Evolutionary conservation across 2,888 invertebrate genomes (phyloP).

Genomic region (Malacosoma neustria): DNA sequence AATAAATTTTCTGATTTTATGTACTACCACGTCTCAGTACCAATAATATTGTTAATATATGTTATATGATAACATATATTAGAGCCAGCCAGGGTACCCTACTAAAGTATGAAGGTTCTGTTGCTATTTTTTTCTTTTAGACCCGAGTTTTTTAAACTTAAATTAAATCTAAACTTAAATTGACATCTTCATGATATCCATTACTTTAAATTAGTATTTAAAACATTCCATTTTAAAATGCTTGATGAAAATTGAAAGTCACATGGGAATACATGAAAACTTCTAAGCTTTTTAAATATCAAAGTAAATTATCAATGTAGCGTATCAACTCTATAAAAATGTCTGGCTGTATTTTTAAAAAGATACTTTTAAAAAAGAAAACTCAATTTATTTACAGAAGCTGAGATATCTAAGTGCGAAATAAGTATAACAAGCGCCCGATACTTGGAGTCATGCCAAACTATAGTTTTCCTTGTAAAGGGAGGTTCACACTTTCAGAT

Average conservation of each 20-base stretch:
- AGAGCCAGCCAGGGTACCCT: no score
- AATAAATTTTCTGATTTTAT: no score
- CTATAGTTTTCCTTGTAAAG: slow-evolving; percentile 10
- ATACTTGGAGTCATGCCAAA: slow-evolving; percentile 49
- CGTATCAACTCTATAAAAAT: neutral
- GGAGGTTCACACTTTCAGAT: neutral
- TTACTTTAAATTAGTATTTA: neutral
- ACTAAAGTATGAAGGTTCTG: no score
- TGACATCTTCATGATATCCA: no score
- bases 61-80: no score
- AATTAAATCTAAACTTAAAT: no score
- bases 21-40: no score
- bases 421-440: slow-evolving; percentile 31
- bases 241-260: neutral
- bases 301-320: neutral
- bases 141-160: no score
- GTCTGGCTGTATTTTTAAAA: neutral
- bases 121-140: no score
- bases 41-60: no score
- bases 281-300: no score
- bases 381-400: slow-evolving; percentile 18
- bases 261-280: neutral
- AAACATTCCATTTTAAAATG: neutral
- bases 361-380: slow-evolving; percentile 18
- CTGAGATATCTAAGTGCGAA: slow-evolving; percentile 19